phyloP scores from a whole-genome alignment of 1,140 invertebrate genomes.

The Batillaria attramentaria region DNA sequence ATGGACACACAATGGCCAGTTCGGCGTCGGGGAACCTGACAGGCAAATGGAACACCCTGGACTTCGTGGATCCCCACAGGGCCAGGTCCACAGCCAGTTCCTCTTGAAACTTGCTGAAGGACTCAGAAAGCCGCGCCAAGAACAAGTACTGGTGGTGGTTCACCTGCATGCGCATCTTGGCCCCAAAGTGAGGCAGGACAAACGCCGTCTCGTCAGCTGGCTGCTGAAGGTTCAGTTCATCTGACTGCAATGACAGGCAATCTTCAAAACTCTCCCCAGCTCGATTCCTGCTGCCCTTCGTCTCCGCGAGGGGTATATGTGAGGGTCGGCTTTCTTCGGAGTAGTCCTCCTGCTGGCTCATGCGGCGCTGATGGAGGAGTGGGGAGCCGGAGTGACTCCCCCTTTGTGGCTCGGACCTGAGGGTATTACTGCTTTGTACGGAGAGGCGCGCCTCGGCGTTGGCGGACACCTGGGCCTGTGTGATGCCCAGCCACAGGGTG shows the following conservation, averaged over 20 bases:
- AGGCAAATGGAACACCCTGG: conserved; percentile 73
- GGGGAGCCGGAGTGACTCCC: conserved; percentile 27
- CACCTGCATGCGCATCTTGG: conserved; percentile 64
- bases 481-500: conserved; percentile 80
- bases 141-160: conserved; percentile 96
- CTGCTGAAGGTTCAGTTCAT: conserved; percentile 13
- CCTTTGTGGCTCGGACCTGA: conserved; percentile 7
- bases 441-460: conserved; percentile 8
- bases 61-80: conserved; percentile 17
- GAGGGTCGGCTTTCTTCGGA: too few relatives aligned
- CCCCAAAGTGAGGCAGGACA: conserved; percentile 58
- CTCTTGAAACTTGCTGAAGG: conserved; percentile 78
- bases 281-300: neutral
- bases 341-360: neutral
- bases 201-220: conserved; percentile 39
- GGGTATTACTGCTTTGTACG: conserved; percentile 5
- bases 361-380: neutral
- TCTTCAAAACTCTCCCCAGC: conserved; percentile 25
- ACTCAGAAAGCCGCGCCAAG: conserved; percentile 86
- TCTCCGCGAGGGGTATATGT: neutral
- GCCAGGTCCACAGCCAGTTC: conserved; percentile 82
- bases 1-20: conserved; percentile 86
- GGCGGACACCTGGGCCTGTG: neutral
- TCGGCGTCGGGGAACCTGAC: conserved; percentile 87
- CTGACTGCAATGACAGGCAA: conserved; percentile 25